phyloP scores from a whole-genome alignment of 2,113 vertebrate genomes.

The Strix uralensis region DNA sequence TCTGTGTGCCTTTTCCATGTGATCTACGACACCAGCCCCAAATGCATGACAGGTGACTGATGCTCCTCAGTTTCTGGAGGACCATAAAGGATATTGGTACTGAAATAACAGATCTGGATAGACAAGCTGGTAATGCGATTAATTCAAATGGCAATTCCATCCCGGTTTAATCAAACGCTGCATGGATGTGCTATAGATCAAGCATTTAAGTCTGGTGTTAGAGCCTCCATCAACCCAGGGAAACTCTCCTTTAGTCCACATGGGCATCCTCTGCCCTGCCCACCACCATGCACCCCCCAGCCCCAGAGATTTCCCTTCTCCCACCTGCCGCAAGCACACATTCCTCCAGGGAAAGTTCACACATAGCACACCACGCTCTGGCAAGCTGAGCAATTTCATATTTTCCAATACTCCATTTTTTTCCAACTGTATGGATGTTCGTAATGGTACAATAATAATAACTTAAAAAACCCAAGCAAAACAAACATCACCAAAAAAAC shows the following conservation, averaged over 20 bases:
- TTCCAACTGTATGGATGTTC: neutral
- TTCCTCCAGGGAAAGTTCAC: neutral
- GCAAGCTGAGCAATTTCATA: neutral
- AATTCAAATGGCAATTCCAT: neutral
- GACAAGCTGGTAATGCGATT: neutral
- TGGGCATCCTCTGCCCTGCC: neutral
- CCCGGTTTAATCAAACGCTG: neutral
- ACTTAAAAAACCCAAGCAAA: neutral
- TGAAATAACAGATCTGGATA: neutral
- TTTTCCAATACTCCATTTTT: neutral
- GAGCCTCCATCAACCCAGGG: neutral
- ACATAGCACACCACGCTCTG: fast-evolving
- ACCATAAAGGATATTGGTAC: neutral
- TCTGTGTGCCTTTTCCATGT: neutral
- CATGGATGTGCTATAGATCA: neutral
- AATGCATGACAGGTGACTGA: fast-evolving
- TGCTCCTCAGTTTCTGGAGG: neutral
- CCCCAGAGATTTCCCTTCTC: neutral
- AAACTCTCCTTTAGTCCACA: fast-evolving
- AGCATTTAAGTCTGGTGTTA: neutral
- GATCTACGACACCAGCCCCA: neutral
- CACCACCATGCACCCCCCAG: neutral
- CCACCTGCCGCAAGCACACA: neutral
- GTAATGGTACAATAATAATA: neutral
- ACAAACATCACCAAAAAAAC: fast-evolving